Conservation (phyloP, 1,140 invertebrate species). For the Belonocnema kinseyi region DNA sequence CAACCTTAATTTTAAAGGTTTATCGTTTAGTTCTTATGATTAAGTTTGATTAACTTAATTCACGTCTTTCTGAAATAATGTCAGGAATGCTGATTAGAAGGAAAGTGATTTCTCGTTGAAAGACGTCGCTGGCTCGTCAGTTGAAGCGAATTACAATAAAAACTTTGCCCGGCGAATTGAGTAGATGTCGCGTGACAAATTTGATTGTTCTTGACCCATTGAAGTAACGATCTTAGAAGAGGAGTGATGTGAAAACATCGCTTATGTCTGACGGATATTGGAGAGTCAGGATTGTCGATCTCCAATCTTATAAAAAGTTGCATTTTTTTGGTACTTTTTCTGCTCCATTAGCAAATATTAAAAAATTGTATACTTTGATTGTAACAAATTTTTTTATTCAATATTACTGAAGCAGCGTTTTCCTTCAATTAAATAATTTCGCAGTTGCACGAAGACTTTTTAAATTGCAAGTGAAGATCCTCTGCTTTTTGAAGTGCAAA, state of each 20-base stretch:
- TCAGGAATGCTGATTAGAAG: constrained; percentile 46
- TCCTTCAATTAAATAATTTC: no score
- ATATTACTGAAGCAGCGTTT: no score
- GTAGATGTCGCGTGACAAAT: not conserved
- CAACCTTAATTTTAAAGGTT: constrained; percentile 44
- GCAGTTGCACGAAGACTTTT: no score
- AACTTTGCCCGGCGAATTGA: not conserved
- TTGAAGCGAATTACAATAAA: not conserved
- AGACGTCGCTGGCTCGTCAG: constrained; percentile 33
- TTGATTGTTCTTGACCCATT: constrained; percentile 1
- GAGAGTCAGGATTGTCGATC: no score
- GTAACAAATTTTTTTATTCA: no score
- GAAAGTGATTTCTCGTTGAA: constrained; percentile 60
- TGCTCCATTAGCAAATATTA: no score
- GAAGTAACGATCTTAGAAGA: not conserved
- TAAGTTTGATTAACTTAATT: not conserved
- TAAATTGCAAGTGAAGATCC: no score
- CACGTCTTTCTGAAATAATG: not conserved
- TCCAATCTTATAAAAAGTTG: no score
- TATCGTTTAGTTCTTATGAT: not conserved
- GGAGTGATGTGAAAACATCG: not conserved
- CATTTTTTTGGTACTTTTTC: no score
- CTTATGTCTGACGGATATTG: not conserved
- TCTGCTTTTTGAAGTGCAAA: no score
- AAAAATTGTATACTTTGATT: no score